phyloP scores from a whole-genome alignment of 1,140 invertebrate genomes.

The Nymphalis io region DNA sequence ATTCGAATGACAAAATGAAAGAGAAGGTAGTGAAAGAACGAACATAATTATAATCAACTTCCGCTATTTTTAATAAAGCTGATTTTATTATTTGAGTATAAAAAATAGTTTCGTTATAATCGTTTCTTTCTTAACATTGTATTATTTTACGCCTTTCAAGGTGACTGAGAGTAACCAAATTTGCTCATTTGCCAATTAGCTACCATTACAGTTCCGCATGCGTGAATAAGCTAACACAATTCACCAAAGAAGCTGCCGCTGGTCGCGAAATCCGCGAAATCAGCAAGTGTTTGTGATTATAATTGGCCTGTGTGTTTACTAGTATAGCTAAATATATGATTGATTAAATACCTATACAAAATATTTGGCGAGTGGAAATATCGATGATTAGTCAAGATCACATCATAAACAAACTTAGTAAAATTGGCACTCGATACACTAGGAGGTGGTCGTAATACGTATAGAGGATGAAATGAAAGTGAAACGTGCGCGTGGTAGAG shows the following conservation, averaged over 20 bases:
- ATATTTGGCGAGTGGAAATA: neutral
- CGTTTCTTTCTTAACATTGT: neutral
- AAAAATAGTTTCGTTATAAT: conserved; percentile 5
- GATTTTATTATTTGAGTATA: neutral
- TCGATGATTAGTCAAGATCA: neutral
- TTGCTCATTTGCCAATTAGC: neutral
- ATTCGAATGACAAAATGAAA: neutral
- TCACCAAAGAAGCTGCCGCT: conserved; percentile 3
- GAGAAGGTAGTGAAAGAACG: neutral
- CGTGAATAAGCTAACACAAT: neutral
- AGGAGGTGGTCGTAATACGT: conserved; percentile 46
- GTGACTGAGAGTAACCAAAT: neutral
- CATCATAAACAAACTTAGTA: conserved; percentile 35
- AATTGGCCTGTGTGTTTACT: neutral
- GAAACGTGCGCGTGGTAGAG: conserved; percentile 62
- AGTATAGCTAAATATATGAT: neutral
- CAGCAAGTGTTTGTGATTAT: neutral
- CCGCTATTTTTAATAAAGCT: too few species aligned
- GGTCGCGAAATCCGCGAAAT: too few species aligned
- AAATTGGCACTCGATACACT: conserved; percentile 47
- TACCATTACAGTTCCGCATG: conserved; percentile 5
- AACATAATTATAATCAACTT: too few species aligned
- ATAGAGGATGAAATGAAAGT: conserved; percentile 69
- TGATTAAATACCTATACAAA: neutral
- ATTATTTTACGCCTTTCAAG: conserved; percentile 9